Percentiles rank a stretch among this genome's conserved stretches.
phyloP scores from a whole-genome alignment of 2,888 invertebrate species.

The Boloria euphrosyne region DNA sequence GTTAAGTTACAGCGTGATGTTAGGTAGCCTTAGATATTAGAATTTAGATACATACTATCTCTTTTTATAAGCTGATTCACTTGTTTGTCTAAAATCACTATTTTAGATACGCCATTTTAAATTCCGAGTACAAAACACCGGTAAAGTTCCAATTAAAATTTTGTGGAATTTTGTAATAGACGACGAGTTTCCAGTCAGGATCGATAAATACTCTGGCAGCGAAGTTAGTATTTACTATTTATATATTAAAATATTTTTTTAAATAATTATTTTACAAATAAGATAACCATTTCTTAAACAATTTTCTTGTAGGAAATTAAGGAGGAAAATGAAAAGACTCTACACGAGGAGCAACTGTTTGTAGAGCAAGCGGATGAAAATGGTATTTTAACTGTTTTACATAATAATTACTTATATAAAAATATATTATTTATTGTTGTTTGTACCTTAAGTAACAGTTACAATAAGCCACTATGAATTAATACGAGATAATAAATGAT shows the following conservation, averaged over 20 bases:
- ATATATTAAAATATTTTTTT: too few relatives aligned
- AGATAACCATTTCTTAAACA: background rate
- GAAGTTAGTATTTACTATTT: constrained; percentile 38
- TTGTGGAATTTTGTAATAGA: constrained; percentile 68
- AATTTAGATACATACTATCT: too few relatives aligned
- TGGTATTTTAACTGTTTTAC: background rate
- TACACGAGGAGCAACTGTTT: constrained; percentile 14
- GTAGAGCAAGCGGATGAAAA: constrained; percentile 19
- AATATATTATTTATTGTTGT: too few relatives aligned
- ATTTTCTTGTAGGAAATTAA: constrained; percentile 3
- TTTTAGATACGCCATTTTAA: constrained; percentile 60
- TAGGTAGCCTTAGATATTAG: too few relatives aligned
- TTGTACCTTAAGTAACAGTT: too few relatives aligned
- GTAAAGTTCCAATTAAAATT: constrained; percentile 69
- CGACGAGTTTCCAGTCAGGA: constrained; percentile 67
- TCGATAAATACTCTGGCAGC: constrained; percentile 53
- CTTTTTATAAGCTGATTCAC: background rate
- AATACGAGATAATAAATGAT: too few relatives aligned
- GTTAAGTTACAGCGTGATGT: too few relatives aligned
- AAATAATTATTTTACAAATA: background rate
- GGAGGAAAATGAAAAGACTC: constrained; percentile 20
- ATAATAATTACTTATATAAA: too few relatives aligned
- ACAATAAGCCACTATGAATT: too few relatives aligned
- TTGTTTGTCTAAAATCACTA: background rate
- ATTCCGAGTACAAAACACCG: constrained; percentile 63